Evolutionary conservation across 2,888 invertebrate genomes (phyloP).

Genomic region (Phortica okadai): DNA sequence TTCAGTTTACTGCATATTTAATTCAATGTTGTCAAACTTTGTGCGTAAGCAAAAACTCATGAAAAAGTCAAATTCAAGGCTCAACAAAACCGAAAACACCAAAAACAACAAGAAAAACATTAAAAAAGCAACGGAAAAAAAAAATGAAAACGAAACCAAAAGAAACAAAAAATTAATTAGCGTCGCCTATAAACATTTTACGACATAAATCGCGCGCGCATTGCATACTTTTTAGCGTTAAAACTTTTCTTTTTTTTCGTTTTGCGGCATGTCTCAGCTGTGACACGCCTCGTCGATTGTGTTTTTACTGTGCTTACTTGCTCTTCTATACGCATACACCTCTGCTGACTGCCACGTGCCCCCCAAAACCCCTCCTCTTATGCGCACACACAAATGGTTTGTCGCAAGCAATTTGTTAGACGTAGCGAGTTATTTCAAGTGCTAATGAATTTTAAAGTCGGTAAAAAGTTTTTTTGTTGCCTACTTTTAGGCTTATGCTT

Average conservation of each 20-base stretch:
- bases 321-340: too few relatives aligned
- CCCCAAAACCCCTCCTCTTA: not conserved
- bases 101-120: not conserved
- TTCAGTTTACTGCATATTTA: not conserved
- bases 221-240: conserved; percentile 47
- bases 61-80: not conserved
- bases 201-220: conserved; percentile 45
- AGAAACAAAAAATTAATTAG: conserved; percentile 12
- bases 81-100: not conserved
- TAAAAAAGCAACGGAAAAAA: not conserved
- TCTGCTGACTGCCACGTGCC: too few relatives aligned
- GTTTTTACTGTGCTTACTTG: not conserved
- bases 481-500: not conserved
- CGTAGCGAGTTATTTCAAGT: not conserved
- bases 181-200: conserved; percentile 58
- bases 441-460: conserved; percentile 10
- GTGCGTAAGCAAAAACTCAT: not conserved
- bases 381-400: not conserved
- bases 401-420: conserved; percentile 6
- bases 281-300: not conserved
- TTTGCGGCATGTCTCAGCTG: not conserved
- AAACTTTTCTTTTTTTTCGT: not conserved
- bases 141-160: not conserved
- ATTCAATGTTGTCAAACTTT: conserved; percentile 15
- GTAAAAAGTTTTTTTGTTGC: not conserved